phyloP scores from a whole-genome alignment of 2,113 vertebrate species.

The Ciconia stormi region DNA sequence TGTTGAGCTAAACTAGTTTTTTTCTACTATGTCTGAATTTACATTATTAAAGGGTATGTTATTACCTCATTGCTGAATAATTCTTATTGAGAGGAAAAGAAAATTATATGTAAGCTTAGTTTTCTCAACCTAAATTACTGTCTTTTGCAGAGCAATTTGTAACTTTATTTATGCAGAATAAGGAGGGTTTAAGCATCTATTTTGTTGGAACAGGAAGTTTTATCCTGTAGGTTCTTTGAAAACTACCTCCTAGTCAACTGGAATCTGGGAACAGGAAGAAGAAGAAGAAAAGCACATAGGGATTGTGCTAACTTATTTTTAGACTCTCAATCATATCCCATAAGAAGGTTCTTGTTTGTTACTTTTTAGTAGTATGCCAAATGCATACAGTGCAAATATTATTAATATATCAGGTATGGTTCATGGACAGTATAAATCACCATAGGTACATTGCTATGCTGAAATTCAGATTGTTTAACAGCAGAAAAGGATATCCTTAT shows the following conservation, averaged over 20 bases:
- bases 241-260: not conserved
- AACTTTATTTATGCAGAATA: not conserved
- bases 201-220: not conserved
- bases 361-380: not conserved
- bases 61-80: not conserved
- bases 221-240: not conserved
- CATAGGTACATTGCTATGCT: not conserved
- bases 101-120: not conserved
- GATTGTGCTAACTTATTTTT: not conserved
- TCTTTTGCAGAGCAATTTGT: not conserved
- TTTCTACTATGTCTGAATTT: not conserved
- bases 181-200: not conserved
- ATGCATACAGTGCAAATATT: not conserved
- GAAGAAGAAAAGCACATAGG: not conserved
- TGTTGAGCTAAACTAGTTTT: not conserved
- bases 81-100: not conserved
- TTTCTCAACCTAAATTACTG: not conserved
- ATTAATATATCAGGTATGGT: not conserved
- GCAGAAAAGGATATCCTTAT: not conserved
- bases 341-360: not conserved
- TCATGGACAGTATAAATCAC: not conserved
- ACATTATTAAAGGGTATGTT: not conserved
- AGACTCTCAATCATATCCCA: not conserved
- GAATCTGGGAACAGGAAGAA: not conserved
- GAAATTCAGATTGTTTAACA: not conserved